A percentile compares a stretch with the other conserved stretches of the same genome.
These are phyloP conservation scores for Anomalospiza imberbis DNA, from an alignment of 2,797 vertebrate genomes.

Conservation along the genomic window DNA sequence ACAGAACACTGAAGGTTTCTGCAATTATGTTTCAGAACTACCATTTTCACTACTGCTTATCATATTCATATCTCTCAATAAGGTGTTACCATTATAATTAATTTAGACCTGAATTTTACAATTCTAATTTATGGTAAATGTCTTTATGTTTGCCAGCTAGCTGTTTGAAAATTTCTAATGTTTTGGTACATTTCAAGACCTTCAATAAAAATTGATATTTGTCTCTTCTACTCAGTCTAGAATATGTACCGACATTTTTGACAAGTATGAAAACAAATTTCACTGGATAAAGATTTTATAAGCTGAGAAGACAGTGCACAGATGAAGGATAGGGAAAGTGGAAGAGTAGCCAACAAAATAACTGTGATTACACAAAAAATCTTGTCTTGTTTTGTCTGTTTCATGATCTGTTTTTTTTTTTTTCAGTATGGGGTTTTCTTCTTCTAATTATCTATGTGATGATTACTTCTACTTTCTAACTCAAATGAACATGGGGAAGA, in stretches of 20 bases:
- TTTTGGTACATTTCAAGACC: not conserved
- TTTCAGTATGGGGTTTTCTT: not conserved
- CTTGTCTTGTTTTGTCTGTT: not conserved
- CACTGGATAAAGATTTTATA: not conserved
- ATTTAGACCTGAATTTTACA: not conserved
- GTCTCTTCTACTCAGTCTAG: not conserved
- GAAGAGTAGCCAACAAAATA: not conserved
- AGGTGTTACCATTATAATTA: not conserved
- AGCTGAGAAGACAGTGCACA: not conserved
- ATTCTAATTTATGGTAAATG: not conserved
- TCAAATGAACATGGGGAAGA: not conserved
- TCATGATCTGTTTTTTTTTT: not conserved
- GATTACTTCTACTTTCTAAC: not conserved
- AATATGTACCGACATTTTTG: not conserved
- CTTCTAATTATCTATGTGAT: not conserved
- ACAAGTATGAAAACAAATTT: conserved; percentile 22
- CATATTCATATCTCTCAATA: not conserved
- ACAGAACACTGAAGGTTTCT: not conserved
- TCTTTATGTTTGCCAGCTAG: not conserved
- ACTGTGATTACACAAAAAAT: not conserved
- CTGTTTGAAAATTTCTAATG: not conserved
- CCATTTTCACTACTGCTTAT: not conserved
- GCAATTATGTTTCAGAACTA: not conserved
- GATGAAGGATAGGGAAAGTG: not conserved
- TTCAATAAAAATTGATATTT: not conserved